Evolutionary conservation across 1,140 invertebrate species (phyloP).

Genomic region (Rhopalosiphum padi): DNA sequence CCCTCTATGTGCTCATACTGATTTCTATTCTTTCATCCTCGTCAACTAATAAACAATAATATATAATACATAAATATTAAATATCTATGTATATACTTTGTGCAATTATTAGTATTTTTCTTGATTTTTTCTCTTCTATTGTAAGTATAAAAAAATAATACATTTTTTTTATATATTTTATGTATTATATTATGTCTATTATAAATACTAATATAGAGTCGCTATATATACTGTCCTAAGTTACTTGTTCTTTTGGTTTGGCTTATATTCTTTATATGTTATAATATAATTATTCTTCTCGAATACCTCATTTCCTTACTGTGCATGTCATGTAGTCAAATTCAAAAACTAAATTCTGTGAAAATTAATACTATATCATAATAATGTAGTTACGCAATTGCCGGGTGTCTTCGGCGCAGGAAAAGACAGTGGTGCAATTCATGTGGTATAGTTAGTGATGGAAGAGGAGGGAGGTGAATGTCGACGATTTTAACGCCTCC

Average conservation of each 20-base stretch:
- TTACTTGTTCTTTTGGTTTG: too few species aligned
- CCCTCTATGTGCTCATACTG: neutral
- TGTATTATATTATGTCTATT: too few species aligned
- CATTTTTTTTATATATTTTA: too few species aligned
- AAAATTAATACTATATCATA: neutral
- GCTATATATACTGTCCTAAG: too few species aligned
- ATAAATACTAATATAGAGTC: too few species aligned
- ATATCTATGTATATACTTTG: neutral
- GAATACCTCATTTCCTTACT: neutral
- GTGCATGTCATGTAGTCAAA: neutral
- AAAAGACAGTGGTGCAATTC: neutral
- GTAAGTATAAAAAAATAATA: too few species aligned
- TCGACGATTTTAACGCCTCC: conserved; percentile 42
- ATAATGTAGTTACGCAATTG: neutral
- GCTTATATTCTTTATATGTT: neutral
- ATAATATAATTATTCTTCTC: neutral
- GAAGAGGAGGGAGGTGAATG: neutral
- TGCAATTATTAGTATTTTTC: neutral
- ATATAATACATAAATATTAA: neutral
- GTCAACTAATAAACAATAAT: neutral
- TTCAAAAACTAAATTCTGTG: neutral
- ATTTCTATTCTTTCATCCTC: neutral
- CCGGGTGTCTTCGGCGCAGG: neutral
- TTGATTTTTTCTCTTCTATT: too few species aligned
- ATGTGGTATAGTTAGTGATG: neutral